Base-by-base conservation (phyloP, 1,140 invertebrate species). In the Antheraea pernyi region DNA sequence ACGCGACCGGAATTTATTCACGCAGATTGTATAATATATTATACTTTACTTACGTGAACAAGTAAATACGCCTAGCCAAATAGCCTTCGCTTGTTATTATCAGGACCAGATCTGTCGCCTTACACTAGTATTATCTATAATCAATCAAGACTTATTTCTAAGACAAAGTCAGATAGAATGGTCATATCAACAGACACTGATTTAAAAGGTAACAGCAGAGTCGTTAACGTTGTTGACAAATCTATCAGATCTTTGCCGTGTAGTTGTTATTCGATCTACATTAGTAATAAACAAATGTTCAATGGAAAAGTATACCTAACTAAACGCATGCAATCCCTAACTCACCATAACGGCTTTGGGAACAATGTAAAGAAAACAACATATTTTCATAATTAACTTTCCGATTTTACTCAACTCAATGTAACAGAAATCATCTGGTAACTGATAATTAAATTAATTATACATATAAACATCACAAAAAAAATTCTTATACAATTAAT, bases 351-450 rank as follows among this genome's bases (percentile, higher is more conserved):
- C 19, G 7, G 18, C 75, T 70, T 76, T 80, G 83, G 86, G 86
- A 79, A 85, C 79, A 75, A 81, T 53, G 80, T 75, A 88, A 88
- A 86, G 74, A 88, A 91, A 91, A 91, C 88, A 88, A 91, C 88
- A 71, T 83, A 78, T 84, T 80, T 81, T 85, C 80, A 70, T 82
- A 85, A 84, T 82, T 86, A 83, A 85, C 81, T 85, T 68, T 85
- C 80, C 78, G 74, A 83, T 79, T 91, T 91, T 91, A 91, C 88
- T 91, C 84, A 86, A 88, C 75, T 82, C 83, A 86, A 79, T 84
- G 71, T 81, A 88, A 88, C 82, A 89, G 79, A 91, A 86, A 83
- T 83, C 72, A 76, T 82, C 77, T 91, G 88, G 86, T 91, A 88
- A 88, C 87, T 91, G 53, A 86, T 86, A 84, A 89, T 85, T 83